phyloP scores from a whole-genome alignment of 1,140 invertebrate genomes.

The Drosophila sproati region DNA sequence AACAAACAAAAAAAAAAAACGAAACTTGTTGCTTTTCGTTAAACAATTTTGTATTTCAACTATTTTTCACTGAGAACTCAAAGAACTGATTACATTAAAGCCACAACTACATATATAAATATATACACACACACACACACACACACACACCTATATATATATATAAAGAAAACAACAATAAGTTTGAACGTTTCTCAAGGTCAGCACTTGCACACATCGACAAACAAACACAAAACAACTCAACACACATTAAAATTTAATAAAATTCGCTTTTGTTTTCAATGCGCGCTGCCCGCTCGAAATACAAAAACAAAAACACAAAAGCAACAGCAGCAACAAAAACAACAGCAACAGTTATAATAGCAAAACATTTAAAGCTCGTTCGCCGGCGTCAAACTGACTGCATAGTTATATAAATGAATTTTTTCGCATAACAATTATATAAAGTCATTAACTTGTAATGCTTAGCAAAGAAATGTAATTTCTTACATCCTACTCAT shows the following conservation, averaged over 20 bases:
- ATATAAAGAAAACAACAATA: slow-evolving; percentile 18
- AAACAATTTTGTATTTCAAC: slow-evolving; percentile 16
- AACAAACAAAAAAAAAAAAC: slow-evolving; percentile 12
- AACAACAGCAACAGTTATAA: background rate
- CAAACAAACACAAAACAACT: slow-evolving; percentile 5
- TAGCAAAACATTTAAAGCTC: slow-evolving; percentile 26
- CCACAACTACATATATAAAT: slow-evolving; percentile 14
- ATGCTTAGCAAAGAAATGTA: slow-evolving; percentile 69
- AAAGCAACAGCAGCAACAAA: slow-evolving; percentile 16
- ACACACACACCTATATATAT: too few species aligned
- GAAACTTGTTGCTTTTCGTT: slow-evolving; percentile 14
- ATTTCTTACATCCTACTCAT: slow-evolving; percentile 67
- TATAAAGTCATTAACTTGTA: slow-evolving; percentile 57
- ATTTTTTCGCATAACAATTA: slow-evolving; percentile 29
- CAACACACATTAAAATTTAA: background rate
- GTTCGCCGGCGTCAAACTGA: slow-evolving; percentile 38
- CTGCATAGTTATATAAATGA: slow-evolving; percentile 32
- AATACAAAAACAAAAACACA: slow-evolving; percentile 17
- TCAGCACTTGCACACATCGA: slow-evolving; percentile 22
- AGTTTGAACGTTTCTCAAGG: slow-evolving; percentile 17
- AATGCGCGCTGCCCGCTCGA: slow-evolving; percentile 22
- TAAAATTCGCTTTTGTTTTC: slow-evolving; percentile 36
- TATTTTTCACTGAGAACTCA: slow-evolving; percentile 68
- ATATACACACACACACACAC: background rate
- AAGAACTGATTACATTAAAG: slow-evolving; percentile 77